Percentiles rank a stretch among this genome's conserved stretches.
These are phyloP conservation scores for Cariama cristata DNA, from an alignment of 2,113 vertebrate genomes.

Conservation along the genomic window DNA sequence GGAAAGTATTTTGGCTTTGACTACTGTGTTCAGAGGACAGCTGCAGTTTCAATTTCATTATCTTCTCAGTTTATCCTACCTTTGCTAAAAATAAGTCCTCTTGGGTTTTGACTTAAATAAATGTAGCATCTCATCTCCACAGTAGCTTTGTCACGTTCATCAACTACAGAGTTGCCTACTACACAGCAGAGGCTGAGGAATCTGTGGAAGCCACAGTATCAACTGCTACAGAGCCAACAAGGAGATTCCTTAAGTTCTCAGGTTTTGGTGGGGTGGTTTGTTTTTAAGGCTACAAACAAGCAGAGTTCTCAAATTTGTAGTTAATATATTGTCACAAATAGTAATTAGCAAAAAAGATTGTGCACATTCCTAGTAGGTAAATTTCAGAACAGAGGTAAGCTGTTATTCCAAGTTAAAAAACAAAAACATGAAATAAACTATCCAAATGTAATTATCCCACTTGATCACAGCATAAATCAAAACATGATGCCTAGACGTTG, in stretches of 20 bases:
- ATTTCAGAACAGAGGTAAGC: background rate
- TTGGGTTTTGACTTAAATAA: background rate
- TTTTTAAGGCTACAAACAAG: background rate
- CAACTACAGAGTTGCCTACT: background rate
- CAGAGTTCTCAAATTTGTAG: background rate
- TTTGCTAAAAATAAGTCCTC: background rate
- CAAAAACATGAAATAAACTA: background rate
- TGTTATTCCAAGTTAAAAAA: background rate
- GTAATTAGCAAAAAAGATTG: background rate
- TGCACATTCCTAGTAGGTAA: background rate
- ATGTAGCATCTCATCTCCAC: background rate
- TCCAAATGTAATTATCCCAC: background rate
- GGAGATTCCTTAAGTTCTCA: background rate
- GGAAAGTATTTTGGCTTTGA: background rate
- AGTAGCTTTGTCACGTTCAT: background rate
- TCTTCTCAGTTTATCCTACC: background rate
- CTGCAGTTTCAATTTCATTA: background rate
- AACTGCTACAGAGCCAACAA: background rate
- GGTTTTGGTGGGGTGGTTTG: fast-evolving
- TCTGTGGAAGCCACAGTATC: background rate
- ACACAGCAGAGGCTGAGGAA: background rate
- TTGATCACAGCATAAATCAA: background rate
- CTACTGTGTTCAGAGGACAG: constrained; percentile 9
- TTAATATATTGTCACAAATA: background rate
- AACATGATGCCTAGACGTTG: background rate